Percentiles rank a stretch among this genome's conserved stretches.
phyloP scores from a whole-genome alignment of 2,113 vertebrate genomes.

The cat (Felis catus) region F.catus_Fca126_mat1.0 CM031426.1:15899501-15900000 shows the following conservation, averaged over 20 bases:
- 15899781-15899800: neutral
- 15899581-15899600: neutral
- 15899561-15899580: slow-evolving; percentile 47
- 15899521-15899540: neutral
- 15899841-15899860: slow-evolving; percentile 18
- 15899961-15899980: neutral
- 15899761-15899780: neutral
- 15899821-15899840: slow-evolving; percentile 43
- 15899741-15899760: neutral
- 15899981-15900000: neutral
- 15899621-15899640: neutral
- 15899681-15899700: slow-evolving; percentile 59
- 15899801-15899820: slow-evolving; percentile 39
- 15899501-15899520: neutral
- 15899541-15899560: slow-evolving; percentile 22
- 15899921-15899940: slow-evolving; percentile 35
- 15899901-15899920: slow-evolving; percentile 67
- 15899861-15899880: neutral
- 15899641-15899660: neutral
- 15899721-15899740: slow-evolving; percentile 45
- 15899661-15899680: neutral
- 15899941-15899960: slow-evolving; percentile 66
- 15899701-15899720: slow-evolving; percentile 65
- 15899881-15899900: slow-evolving; percentile 29
- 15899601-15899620: neutral